Evolutionary conservation across 2,797 vertebrate genomes (phyloP), one percentile per base, ranked within the genome.

Genomic region (Benthosema pterotum): DNA sequence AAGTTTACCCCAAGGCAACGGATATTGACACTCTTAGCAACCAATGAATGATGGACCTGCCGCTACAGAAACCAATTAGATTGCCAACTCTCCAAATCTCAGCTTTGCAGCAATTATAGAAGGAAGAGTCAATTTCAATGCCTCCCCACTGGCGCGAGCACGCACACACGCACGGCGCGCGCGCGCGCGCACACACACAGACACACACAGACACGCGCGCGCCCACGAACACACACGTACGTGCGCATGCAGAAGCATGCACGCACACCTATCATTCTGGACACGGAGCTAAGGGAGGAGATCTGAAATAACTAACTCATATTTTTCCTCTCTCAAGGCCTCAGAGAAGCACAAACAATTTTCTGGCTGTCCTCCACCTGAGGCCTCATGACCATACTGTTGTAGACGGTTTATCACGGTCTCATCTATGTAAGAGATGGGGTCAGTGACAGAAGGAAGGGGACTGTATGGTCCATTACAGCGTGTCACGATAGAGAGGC

Each of bases 11-110:
- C 42, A 59, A n/a, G 52, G 57, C 67, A 79, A 70, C 61, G 77
- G 63, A 48, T 57, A 73, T 57, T 60, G 46, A 74, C 62, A 80
- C 72, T 56, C 58, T 63, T 75, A 75, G 65, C 62, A 68, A 63
- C 71, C 67, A 66, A 14, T 73, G 73, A 85, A 68, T 65, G 68
- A 85, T 82, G 61, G 64, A 50, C 43, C 66, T 50, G 71, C 60
- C 73, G 84, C 79, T 76, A 70, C 60, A 19, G 60, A 51, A 74
- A 69, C 67, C 72, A 85, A 83, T 86, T 80, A 71, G 69, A 73
- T 49, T 78, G 82, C 74, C 69, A 67, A 63, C 54, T 52, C 66
- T 85, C 51, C 76, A 74, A 66, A 63, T 69, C 73, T 69, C 63
- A 61, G 52, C 53, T 75, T 77, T 45, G 60, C 54, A 72, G 67